Evolutionary conservation across 2,113 vertebrate genomes (phyloP), one percentile per base, ranked within the genome.

Genomic region (Halichoerus grypus): DNA sequence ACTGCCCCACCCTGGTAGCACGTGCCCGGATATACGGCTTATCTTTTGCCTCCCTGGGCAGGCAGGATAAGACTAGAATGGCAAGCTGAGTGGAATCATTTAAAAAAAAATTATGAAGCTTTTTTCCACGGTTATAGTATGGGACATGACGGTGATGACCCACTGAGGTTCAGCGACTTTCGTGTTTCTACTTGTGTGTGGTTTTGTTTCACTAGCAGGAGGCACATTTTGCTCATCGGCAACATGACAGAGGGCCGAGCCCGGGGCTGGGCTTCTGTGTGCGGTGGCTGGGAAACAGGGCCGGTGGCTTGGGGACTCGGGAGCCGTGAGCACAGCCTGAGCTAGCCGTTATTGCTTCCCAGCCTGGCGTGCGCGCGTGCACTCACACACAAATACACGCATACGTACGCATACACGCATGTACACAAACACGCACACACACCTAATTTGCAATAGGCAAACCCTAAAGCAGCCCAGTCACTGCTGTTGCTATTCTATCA

Each of bases 381-480:
- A 18, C 10, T 19, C 8, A n/a, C 36, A 31, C 12, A 4, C 26
- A 49, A 61, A n/a, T 19, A 39, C 16, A 65, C 59, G 18, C 28
- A 14, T 13, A 31, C 13, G 12, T 46, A 46, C 46, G 7, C 46
- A 8, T 3, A 46, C 12, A 24, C 22, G 26, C 74, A 15, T 15
- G 3, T 3, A 59, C 42, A 36, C 28, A n/a, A 13, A 33, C 12
- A 59, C 49, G 28, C 39, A 28, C 26, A 3, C 36, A 71, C 2
- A 46, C 63, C 15, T 69, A n/a, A 81, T 92, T 67, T 67, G 55
- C 87, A 85, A 33, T n/a, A 84, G 92, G 83, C 55, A 81, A 51
- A 57, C 63, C 79, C 31, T 42, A n/a, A 74, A 90, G 87, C 74
- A 74, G 46, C 31, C 65, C 65, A 10, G 79, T 94, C 88, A 46